Evolutionary conservation across 2,113 vertebrate species (phyloP).

Genomic region (Platysternon megacephalum): DNA sequence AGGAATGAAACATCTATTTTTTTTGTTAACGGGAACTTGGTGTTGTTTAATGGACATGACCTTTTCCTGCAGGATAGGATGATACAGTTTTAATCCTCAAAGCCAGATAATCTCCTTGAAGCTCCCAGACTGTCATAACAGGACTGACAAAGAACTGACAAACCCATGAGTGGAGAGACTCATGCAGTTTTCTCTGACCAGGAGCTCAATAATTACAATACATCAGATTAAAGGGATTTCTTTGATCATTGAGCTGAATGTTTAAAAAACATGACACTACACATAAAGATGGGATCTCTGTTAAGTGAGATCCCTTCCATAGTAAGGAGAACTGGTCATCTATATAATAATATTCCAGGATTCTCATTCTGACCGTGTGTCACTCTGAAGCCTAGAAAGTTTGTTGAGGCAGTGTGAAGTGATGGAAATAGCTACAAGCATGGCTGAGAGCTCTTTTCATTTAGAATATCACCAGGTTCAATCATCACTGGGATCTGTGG

Average conservation of each 20-base stretch:
- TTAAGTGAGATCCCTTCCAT: not conserved
- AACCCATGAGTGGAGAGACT: not conserved
- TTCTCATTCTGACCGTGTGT: not conserved
- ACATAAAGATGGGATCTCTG: not conserved
- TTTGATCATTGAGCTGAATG: not conserved
- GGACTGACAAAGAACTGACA: not conserved
- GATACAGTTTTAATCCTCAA: not conserved
- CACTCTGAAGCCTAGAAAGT: not conserved
- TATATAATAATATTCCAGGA: not conserved
- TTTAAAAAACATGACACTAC: not conserved
- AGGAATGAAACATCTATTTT: not conserved
- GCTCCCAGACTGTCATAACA: not conserved
- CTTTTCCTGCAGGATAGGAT: not conserved
- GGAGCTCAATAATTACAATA: not conserved
- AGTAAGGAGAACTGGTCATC: not conserved
- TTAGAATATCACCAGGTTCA: not conserved
- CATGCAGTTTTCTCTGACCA: not conserved
- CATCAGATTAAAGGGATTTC: not conserved
- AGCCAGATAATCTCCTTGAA: not conserved
- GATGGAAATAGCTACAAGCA: not conserved
- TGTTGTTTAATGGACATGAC: not conserved
- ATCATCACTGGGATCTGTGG: not conserved
- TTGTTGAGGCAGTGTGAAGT: not conserved
- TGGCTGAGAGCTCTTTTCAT: not conserved
- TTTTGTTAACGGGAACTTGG: not conserved